phyloP scores from a whole-genome alignment of 2,797 vertebrate species.

The Phataginus tetradactyla region DNA sequence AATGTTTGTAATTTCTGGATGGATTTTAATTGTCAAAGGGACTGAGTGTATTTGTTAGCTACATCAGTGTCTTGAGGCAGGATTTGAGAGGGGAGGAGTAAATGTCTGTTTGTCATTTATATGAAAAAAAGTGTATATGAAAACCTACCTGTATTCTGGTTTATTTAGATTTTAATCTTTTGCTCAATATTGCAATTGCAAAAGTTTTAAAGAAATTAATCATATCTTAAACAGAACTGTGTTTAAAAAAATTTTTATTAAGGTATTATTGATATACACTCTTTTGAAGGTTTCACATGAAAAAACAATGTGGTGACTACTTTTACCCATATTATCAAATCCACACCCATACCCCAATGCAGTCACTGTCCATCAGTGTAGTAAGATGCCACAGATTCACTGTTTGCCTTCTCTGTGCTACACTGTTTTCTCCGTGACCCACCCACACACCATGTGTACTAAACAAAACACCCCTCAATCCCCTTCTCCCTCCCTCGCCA shows the following conservation, averaged over 20 bases:
- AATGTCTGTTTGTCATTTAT: background rate
- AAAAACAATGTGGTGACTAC: too few species aligned
- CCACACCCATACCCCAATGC: too few species aligned
- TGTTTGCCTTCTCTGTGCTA: too few species aligned
- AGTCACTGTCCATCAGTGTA: too few species aligned
- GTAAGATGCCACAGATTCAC: too few species aligned
- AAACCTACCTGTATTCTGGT: background rate
- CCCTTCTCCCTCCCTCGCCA: too few species aligned
- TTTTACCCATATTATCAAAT: too few species aligned
- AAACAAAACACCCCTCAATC: too few species aligned
- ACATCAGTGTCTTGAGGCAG: background rate
- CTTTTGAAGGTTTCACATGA: too few species aligned
- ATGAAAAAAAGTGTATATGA: background rate
- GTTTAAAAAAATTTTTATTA: background rate
- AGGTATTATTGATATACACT: too few species aligned
- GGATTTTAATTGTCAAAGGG: background rate
- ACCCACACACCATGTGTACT: too few species aligned
- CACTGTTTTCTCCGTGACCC: too few species aligned
- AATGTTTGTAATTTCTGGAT: background rate
- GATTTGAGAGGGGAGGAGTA: background rate
- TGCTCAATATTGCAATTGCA: conserved; percentile 19
- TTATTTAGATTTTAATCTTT: conserved; percentile 11
- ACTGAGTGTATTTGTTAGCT: background rate
- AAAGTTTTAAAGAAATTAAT: background rate
- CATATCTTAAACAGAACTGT: background rate